Conservation (phyloP, 2,888 invertebrate genomes). For the Lasioglossum vierecki region DNA sequence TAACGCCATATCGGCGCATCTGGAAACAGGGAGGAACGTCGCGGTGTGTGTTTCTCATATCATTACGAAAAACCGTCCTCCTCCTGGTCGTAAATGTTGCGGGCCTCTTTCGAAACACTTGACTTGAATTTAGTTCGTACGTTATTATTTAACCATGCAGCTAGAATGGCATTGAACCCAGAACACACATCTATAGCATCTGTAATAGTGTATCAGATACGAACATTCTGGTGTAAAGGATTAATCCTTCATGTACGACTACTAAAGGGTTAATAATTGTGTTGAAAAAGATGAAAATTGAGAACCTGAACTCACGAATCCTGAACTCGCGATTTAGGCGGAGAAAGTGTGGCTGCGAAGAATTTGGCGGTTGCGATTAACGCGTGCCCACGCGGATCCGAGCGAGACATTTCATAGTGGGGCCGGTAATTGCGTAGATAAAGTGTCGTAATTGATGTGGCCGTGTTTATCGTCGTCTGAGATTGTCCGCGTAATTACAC, state of each 20-base stretch:
- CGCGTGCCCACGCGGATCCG: background rate
- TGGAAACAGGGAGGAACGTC: conserved; percentile 40
- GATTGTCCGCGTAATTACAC: conserved; percentile 55
- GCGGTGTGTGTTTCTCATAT: background rate
- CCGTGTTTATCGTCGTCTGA: conserved; percentile 53
- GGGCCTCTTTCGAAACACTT: background rate
- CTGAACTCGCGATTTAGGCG: background rate
- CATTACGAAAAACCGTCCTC: background rate
- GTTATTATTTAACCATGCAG: background rate
- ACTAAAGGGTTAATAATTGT: background rate
- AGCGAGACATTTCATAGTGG: conserved; percentile 41
- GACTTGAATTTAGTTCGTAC: background rate
- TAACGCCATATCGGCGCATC: conserved; percentile 50
- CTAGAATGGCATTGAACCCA: background rate
- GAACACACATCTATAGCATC: background rate
- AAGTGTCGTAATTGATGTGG: conserved; percentile 58
- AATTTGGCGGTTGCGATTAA: conserved; percentile 49
- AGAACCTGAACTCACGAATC: background rate
- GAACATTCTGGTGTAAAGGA: background rate
- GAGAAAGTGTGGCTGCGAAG: conserved; percentile 8
- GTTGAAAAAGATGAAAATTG: background rate
- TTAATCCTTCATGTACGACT: background rate
- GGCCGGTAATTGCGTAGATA: conserved; percentile 56
- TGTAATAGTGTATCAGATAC: background rate
- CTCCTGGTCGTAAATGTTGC: background rate